Conservation (phyloP, 2,797 vertebrate species). For the Amblyraja radiata region DNA sequence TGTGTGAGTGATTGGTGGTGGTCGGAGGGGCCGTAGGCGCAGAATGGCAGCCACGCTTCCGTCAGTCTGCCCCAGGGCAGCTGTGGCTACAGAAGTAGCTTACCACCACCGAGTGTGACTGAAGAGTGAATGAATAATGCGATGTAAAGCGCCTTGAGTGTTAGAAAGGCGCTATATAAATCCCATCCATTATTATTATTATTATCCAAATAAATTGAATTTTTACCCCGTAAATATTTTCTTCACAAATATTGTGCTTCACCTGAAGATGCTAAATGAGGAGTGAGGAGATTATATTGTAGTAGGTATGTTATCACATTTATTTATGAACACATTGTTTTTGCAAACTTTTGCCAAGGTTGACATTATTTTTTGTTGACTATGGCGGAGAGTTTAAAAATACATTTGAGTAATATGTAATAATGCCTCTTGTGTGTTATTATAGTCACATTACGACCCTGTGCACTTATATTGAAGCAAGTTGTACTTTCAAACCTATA, state of each 20-base stretch:
- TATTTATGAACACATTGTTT: background rate
- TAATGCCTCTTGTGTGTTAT: background rate
- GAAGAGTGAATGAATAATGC: too few relatives aligned
- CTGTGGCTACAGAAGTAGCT: too few relatives aligned
- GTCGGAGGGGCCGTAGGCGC: too few relatives aligned
- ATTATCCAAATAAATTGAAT: background rate
- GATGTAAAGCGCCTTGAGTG: too few relatives aligned
- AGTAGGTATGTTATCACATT: background rate
- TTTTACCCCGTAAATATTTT: background rate
- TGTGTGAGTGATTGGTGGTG: too few relatives aligned
- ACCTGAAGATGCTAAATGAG: background rate
- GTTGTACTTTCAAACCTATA: background rate
- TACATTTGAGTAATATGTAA: background rate
- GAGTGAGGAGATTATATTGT: background rate
- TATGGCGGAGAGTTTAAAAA: background rate
- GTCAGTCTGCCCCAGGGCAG: too few relatives aligned
- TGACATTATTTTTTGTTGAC: too few relatives aligned
- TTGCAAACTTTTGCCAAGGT: too few relatives aligned
- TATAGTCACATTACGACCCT: background rate
- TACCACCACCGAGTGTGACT: too few relatives aligned
- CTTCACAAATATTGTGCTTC: background rate
- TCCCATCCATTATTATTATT: too few relatives aligned
- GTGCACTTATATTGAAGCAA: background rate
- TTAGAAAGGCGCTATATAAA: too few relatives aligned
- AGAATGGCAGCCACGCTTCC: too few relatives aligned